Evolutionary conservation across 2,888 invertebrate genomes (phyloP), one percentile per base, ranked within the genome.

Genomic region (Agrilus biguttatus): DNA sequence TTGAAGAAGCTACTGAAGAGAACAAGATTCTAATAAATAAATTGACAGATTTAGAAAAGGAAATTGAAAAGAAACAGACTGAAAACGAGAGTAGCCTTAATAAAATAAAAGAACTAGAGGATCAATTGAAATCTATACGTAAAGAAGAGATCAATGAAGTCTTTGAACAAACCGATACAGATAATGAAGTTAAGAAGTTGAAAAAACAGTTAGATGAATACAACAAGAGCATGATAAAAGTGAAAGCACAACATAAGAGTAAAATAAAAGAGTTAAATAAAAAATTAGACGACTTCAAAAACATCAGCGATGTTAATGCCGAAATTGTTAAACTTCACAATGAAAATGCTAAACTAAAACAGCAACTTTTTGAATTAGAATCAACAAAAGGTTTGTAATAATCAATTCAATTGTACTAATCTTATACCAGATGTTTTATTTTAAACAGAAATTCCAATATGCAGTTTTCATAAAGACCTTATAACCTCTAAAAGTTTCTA

Each of bases 321-420:
- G 78, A 83, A 61, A 70, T 84, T 45, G 72, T 79, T 0, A 73
- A 72, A 52, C 63, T 85, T 39, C 73, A 71, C 56, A 72, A 72
- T 45, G 77, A 78, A 55, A 71, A 78, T 51, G 73, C 75, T 48
- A 71, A 73, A 50, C 65, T 83, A 40, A 77, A 78, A 48, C 81
- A 85, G 53, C 80, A 78, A 69, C 77, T 92, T 47, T 82, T 83
- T 12, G 85, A 88, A 60, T 66, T 92, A 50, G 88, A 89, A 68
- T 87, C 87, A 64, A 89, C 89, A 66, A 53, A 51, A 38, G 28
- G 28, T 28, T 28, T 28, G 28, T 28, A 28, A 28, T 10, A 10
- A 28, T 23, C 8, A 10, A 10, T 4, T 28, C 7, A 10, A 10
- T 28, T 28, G 81, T 84, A 58, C 65, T 88, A 50, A 86, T 88